phyloP scores from a whole-genome alignment of 2,888 invertebrate genomes.

The Andrena minutula region DNA sequence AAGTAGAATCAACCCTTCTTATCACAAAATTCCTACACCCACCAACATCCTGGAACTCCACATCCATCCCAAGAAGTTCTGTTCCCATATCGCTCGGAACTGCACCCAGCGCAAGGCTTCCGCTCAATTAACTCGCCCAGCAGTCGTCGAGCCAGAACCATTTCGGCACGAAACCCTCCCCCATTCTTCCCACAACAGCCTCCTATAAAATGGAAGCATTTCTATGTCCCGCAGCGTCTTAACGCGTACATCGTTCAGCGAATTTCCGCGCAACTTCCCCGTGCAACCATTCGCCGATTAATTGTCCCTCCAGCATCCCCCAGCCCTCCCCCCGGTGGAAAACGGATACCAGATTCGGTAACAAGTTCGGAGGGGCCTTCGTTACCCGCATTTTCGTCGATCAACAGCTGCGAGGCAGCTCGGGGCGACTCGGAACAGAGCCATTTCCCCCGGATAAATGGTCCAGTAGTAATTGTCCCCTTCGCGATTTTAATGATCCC shows the following conservation, averaged over 20 bases:
- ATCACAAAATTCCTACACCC: too few species aligned
- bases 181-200: background rate
- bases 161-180: background rate
- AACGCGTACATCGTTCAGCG: slow-evolving; percentile 32
- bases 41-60: background rate
- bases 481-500: slow-evolving; percentile 66
- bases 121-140: slow-evolving; percentile 3
- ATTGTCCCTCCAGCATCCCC: background rate
- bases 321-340: slow-evolving; percentile 6
- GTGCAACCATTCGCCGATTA: slow-evolving; percentile 15
- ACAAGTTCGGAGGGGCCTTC: slow-evolving; percentile 34
- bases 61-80: background rate
- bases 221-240: slow-evolving; percentile 1
- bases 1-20: too few species aligned
- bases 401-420: slow-evolving; percentile 19
- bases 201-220: background rate
- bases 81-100: background rate
- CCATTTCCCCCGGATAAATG: slow-evolving; percentile 11
- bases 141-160: background rate
- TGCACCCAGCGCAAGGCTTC: background rate
- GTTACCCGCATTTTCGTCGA: slow-evolving; percentile 59
- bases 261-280: slow-evolving; percentile 46
- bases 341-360: slow-evolving; percentile 28
- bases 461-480: slow-evolving; percentile 49
- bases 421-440: slow-evolving; percentile 14